Conservation (phyloP, 1,140 invertebrate genomes). For the Megalonaias nervosa region DNA sequence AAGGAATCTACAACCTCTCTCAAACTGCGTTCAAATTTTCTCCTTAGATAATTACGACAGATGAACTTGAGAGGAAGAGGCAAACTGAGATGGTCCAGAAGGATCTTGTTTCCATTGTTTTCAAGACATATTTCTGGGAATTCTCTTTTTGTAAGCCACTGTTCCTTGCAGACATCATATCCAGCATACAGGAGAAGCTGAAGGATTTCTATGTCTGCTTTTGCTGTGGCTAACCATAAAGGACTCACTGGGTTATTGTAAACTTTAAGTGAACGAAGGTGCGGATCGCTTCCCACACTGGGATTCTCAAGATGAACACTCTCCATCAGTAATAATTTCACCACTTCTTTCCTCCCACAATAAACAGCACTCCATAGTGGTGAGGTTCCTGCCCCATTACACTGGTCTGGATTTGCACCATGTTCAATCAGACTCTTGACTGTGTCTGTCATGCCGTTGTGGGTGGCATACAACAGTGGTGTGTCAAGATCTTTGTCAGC, state of each 20-base stretch:
- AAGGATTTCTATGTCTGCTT: slow-evolving; percentile 32
- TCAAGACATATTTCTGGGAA: slow-evolving; percentile 26
- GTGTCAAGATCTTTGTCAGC: slow-evolving; percentile 61
- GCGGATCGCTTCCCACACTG: slow-evolving; percentile 54
- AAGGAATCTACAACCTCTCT: slow-evolving; percentile 38
- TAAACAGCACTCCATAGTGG: slow-evolving; percentile 65
- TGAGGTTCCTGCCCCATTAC: slow-evolving; percentile 48
- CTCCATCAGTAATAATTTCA: slow-evolving; percentile 53
- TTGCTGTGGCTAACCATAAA: slow-evolving; percentile 53
- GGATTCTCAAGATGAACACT: slow-evolving; percentile 56
- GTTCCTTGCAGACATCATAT: slow-evolving; percentile 49
- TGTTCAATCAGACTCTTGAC: slow-evolving; percentile 46
- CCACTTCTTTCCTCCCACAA: slow-evolving; percentile 36
- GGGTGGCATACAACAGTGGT: slow-evolving; percentile 59
- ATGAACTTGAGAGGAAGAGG: slow-evolving; percentile 47
- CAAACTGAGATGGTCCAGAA: slow-evolving; percentile 32
- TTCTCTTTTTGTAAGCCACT: slow-evolving; percentile 47
- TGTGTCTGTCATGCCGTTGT: slow-evolving; percentile 51
- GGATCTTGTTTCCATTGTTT: slow-evolving; percentile 25
- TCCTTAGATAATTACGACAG: slow-evolving; percentile 50
- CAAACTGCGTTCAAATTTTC: slow-evolving; percentile 35
- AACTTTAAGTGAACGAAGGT: slow-evolving; percentile 44
- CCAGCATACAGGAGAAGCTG: slow-evolving; percentile 50
- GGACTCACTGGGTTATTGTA: slow-evolving; percentile 44
- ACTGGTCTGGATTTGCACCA: slow-evolving; percentile 57